phyloP scores from a whole-genome alignment of 2,797 vertebrate species.

The Mastacembelus armatus region DNA sequence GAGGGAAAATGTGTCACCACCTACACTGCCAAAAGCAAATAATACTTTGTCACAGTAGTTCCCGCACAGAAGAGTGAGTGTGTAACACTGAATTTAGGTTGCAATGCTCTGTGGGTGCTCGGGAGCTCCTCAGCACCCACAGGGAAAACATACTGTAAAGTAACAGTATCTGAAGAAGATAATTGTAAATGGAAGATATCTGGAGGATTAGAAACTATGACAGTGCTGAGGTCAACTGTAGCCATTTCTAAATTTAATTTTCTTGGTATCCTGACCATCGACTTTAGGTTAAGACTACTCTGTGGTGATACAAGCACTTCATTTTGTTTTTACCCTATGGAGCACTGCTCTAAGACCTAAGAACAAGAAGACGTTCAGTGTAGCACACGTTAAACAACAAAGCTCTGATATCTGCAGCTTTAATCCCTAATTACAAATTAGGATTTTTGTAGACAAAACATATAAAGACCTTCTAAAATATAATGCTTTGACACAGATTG shows the following conservation, averaged over 20 bases:
- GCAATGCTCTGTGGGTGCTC: conserved; percentile 14
- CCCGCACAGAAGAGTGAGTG: conserved; percentile 13
- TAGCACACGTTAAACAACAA: not conserved
- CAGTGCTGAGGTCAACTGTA: not conserved
- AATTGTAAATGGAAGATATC: conserved; percentile 11
- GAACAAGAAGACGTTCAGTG: not conserved
- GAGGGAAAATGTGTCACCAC: conserved; percentile 28
- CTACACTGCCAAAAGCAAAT: conserved; percentile 38
- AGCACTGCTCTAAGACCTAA: too few relatives aligned
- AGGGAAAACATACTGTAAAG: conserved; percentile 7
- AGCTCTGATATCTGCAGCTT: too few relatives aligned
- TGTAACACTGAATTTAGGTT: conserved; percentile 28
- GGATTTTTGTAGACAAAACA: too few relatives aligned
- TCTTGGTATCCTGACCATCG: not conserved
- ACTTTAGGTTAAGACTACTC: not conserved
- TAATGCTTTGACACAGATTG: too few relatives aligned
- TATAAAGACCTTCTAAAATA: too few relatives aligned
- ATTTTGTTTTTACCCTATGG: not conserved
- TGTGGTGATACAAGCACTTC: not conserved
- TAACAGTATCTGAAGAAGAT: conserved; percentile 10
- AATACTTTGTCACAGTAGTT: conserved; percentile 40
- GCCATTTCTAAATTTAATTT: not conserved
- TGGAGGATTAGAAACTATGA: not conserved
- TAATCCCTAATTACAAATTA: too few relatives aligned
- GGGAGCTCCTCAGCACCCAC: conserved; percentile 23